Evolutionary conservation across 2,888 invertebrate genomes (phyloP).

Genomic region (Epinotia bilunana): DNA sequence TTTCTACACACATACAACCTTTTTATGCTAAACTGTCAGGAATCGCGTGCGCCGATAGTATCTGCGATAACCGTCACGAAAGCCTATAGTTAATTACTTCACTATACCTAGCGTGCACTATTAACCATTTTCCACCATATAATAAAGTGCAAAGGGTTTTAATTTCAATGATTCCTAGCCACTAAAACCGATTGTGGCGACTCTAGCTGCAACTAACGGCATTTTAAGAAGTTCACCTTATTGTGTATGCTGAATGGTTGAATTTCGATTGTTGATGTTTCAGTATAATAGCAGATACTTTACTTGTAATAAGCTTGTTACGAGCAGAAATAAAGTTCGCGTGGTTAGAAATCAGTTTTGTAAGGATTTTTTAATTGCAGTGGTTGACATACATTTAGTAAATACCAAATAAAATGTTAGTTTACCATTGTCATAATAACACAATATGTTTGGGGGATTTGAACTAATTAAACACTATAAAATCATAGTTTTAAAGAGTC

Average conservation of each 20-base stretch:
- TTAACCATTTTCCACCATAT: slow-evolving; percentile 20
- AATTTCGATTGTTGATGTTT: not conserved
- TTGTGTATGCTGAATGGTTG: not conserved
- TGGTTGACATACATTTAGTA: not conserved
- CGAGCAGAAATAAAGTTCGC: not conserved
- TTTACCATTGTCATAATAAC: too few relatives aligned
- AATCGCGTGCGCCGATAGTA: slow-evolving; percentile 38
- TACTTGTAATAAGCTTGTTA: slow-evolving; percentile 6
- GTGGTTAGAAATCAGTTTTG: not conserved
- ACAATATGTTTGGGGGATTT: too few relatives aligned
- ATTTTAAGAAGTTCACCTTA: not conserved
- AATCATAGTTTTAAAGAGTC: too few relatives aligned
- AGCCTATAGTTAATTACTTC: slow-evolving; percentile 42
- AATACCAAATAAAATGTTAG: too few relatives aligned
- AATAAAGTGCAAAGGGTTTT: slow-evolving; percentile 6
- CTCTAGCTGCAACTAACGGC: not conserved
- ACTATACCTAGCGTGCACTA: slow-evolving; percentile 20
- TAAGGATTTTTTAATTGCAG: not conserved
- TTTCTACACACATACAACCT: not conserved
- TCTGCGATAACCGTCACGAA: slow-evolving; percentile 35
- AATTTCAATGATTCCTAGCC: not conserved
- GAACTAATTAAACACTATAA: too few relatives aligned
- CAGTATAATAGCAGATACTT: slow-evolving; percentile 8
- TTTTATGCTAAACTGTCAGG: not conserved
- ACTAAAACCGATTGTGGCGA: not conserved